Evolutionary conservation across 2,113 vertebrate genomes (phyloP), one percentile per base, ranked within the genome.

Genomic region (Sinocyclocheilus grahami): DNA sequence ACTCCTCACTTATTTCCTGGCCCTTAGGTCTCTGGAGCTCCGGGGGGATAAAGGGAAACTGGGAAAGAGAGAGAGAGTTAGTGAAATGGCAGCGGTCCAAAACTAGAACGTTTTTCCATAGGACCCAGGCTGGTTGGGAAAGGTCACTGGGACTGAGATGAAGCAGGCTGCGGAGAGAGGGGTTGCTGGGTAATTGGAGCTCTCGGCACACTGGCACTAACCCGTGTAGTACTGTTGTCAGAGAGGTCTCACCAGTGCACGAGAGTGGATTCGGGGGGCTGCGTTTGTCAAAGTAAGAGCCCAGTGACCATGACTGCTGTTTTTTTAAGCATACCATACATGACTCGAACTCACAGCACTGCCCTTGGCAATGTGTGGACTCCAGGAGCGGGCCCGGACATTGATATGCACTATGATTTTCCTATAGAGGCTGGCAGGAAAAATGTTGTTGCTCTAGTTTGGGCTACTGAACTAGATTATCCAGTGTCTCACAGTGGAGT

Each of bases 151-250:
- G 65, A 83, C 24, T 22, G 20, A 22, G 51, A 71, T 83, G 8
- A 83, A 86, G 87, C 30, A 9, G 27, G 72, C 62, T 88, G n/a
- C 13, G 12, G 72, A 72, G 42, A 42, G 71, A 58, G 65, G 84
- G 60, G 71, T 37, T 55, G 65, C 65, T 86, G 84, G 81, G 55
- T 89, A 90, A 89, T 87, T 89, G 87, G 87, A 72, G 74, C 79
- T 62, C 79, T 55, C 74, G 8, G 51, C 82, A 83, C 84, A 79
- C 51, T 83, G 62, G 82, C 71, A 65, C 39, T 65, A 55, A 62
- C 82, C 78, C 79, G 67, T 84, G 79, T 78, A 88, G 77, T 22
- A 10, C 16, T 65, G 37, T 77, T 77, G 86, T 84, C 82, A 83
- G 48, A 85, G 39, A 63, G 63, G 65, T 81, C 85, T 86, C 65